Evolutionary conservation across 2,797 vertebrate genomes (phyloP).

Genomic region (Chiroxiphia lanceolata): DNA sequence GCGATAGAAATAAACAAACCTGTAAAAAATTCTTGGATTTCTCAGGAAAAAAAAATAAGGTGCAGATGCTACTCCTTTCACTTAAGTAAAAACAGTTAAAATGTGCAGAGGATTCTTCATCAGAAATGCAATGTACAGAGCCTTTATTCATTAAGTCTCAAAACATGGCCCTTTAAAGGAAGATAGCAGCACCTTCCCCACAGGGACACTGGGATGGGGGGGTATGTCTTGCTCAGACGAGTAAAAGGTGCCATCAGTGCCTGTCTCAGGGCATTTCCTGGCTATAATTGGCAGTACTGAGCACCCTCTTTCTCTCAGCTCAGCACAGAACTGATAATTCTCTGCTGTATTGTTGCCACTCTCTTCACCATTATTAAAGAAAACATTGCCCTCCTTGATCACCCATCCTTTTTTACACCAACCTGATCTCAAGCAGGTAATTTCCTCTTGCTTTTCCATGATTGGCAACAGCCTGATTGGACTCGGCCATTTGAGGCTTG

Average conservation of each 20-base stretch:
- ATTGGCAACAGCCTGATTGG: background rate
- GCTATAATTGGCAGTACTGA: background rate
- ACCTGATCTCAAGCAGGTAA: background rate
- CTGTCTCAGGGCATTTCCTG: background rate
- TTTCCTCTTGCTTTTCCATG: background rate
- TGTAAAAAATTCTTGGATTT: background rate
- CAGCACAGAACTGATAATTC: background rate
- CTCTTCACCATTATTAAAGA: background rate
- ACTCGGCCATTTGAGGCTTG: background rate
- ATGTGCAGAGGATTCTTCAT: background rate
- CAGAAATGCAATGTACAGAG: background rate
- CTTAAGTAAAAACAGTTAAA: background rate
- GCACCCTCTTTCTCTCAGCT: background rate
- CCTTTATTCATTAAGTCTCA: background rate
- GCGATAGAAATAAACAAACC: background rate
- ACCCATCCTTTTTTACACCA: background rate
- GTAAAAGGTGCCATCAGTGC: background rate
- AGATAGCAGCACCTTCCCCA: background rate
- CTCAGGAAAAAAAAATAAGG: background rate
- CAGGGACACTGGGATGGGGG: background rate
- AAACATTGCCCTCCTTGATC: background rate
- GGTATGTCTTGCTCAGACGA: background rate
- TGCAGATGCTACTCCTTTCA: background rate
- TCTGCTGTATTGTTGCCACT: background rate
- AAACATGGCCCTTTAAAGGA: background rate